Evolutionary conservation across 2,888 invertebrate species (phyloP), one percentile per base, ranked within the genome.

Genomic region (Cephus rjabovi): DNA sequence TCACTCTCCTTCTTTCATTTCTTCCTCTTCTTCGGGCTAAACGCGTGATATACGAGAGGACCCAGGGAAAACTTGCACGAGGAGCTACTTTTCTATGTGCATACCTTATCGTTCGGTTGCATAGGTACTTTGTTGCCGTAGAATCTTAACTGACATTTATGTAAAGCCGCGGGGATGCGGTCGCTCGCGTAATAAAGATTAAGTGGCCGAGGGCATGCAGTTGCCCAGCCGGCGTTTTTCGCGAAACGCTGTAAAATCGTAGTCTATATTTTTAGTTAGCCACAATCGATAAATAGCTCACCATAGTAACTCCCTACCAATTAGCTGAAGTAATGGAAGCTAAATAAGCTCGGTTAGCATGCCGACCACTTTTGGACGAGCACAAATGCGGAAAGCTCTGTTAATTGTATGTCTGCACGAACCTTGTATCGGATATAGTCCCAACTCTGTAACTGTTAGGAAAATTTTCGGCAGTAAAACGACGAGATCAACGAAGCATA

Each of bases 131-230:
- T 69, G 76, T 74, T 40, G 73, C 78, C 69, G 75, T 77, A 74
- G 79, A 81, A 83, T 85, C 83, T 84, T 82, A 79, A 83, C 81
- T 82, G 82, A 84, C 83, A 77, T 82, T 83, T 82, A 83, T 81
- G 84, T 78, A 81, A 82, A 82, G 79, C 80, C 74, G 35, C 74
- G 77, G 76, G 71, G 71, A 71, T 79, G 77, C 78, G 79, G 73
- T 76, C 75, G 79, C 81, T 81, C 75, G 35, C 77, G 79, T 83
- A 83, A 86, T 84, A 83, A 83, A 83, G 83, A 83, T 84, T 81
- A 82, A 85, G 81, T 34, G 33, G 4, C 31, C 56, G 56, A 56
- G 56, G 56, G 6, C 23, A 56, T 9, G 23, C 40, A 23, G 9
- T 56, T 56, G 56, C 9, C 23, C 56, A 23, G 56, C 56, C 9